Evolutionary conservation across 1,140 invertebrate species (phyloP).

Genomic region (Centruroides vittatus): DNA sequence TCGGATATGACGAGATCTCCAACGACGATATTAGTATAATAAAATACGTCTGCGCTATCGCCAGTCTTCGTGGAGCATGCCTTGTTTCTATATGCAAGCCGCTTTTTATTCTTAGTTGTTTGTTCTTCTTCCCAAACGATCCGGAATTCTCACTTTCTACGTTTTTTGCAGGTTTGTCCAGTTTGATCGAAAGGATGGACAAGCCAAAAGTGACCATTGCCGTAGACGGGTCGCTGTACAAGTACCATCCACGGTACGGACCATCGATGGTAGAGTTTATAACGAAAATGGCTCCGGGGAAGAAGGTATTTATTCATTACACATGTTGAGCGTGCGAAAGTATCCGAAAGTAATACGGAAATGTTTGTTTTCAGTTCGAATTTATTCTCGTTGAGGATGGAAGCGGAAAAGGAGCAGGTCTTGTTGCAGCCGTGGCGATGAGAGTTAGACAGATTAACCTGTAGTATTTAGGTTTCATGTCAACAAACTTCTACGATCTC

Average conservation of each 20-base stretch:
- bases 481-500: no score
- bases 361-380: constrained; percentile 43
- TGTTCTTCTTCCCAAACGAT: no score
- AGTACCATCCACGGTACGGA: constrained; percentile 65
- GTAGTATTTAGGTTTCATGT: no score
- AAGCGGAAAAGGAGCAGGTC: constrained; percentile 61
- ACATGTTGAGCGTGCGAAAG: no score
- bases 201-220: constrained; percentile 51
- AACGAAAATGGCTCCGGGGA: constrained; percentile 37
- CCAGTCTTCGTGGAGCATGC: constrained; percentile 62
- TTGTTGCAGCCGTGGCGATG: constrained; percentile 51
- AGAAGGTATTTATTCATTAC: constrained; percentile 20
- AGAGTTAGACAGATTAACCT: no score
- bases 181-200: constrained; percentile 55
- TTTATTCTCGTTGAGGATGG: constrained; percentile 58
- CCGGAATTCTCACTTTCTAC: no score
- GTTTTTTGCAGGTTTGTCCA: constrained; percentile 44
- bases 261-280: constrained; percentile 59
- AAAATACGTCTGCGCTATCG: constrained; percentile 56
- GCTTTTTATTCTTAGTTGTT: no score
- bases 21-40: constrained; percentile 55
- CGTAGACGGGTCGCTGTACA: constrained; percentile 74
- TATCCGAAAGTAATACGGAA: background rate
- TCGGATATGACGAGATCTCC: constrained; percentile 24
- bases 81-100: constrained; percentile 55